These are phyloP conservation scores for Trichosurus vulpecula DNA, from an alignment of 2,797 vertebrate genomes.

Conservation along the genomic window DNA sequence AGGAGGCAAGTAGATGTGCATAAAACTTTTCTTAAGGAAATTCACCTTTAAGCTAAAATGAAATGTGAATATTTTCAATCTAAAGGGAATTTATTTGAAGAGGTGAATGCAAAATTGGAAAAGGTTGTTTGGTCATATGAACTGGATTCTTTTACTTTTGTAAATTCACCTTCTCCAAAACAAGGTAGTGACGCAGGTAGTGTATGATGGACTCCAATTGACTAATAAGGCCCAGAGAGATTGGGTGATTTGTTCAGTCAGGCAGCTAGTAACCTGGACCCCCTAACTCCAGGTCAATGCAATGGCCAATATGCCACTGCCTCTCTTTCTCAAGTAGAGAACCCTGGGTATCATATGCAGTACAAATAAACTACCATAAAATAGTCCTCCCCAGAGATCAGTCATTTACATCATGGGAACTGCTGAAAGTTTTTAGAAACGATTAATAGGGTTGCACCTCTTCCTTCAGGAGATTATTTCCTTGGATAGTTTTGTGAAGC, in stretches of 20 bases:
- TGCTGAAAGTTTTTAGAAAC: background rate
- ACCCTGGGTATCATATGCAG: background rate
- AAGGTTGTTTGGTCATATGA: background rate
- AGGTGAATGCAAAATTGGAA: background rate
- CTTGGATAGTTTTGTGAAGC: background rate
- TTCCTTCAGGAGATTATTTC: background rate
- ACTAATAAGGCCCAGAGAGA: background rate
- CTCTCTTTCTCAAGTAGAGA: background rate
- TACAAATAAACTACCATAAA: too few relatives aligned
- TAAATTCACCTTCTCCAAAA: background rate
- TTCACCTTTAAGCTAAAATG: constrained; percentile 47
- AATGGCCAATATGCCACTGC: background rate
- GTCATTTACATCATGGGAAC: background rate
- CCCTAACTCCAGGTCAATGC: background rate
- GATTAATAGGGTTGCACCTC: background rate
- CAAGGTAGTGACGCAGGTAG: background rate
- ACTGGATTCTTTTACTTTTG: background rate
- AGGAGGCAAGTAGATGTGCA: constrained; percentile 33
- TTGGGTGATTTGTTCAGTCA: background rate
- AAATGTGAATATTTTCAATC: constrained; percentile 15
- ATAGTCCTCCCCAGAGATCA: background rate
- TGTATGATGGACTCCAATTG: background rate
- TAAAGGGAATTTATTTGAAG: constrained; percentile 51
- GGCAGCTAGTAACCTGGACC: background rate
- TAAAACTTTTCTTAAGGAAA: constrained; percentile 45